phyloP scores from a whole-genome alignment of 2,797 vertebrate species.

The Mormyrus proboscirostris region DNA sequence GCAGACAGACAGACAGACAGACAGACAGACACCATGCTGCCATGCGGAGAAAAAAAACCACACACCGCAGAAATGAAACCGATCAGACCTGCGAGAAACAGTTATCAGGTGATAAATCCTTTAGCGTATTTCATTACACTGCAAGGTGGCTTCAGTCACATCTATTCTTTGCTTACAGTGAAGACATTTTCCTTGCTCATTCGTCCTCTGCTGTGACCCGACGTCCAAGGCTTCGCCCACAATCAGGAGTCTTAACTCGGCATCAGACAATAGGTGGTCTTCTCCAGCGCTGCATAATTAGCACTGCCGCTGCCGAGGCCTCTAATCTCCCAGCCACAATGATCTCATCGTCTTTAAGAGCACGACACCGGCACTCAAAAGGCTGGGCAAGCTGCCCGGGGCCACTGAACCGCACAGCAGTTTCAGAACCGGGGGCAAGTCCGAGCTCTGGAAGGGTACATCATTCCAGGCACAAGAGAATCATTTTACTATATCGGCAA shows the following conservation, averaged over 20 bases:
- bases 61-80: neutral
- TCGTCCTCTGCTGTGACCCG: neutral
- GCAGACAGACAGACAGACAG: neutral
- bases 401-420: neutral
- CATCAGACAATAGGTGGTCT: slow-evolving; percentile 30
- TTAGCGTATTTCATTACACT: neutral
- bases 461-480: neutral
- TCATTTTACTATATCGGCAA: neutral
- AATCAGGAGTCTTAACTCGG: neutral
- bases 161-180: neutral
- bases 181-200: neutral
- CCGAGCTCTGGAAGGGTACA: neutral
- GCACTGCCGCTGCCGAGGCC: slow-evolving; percentile 18
- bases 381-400: neutral
- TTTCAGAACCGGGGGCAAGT: neutral
- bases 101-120: neutral
- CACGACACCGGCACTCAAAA: neutral
- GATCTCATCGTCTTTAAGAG: neutral
- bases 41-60: neutral
- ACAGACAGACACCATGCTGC: neutral
- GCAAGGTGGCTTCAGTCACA: neutral
- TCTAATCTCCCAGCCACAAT: slow-evolving; percentile 27
- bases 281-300: slow-evolving; percentile 28
- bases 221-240: neutral
- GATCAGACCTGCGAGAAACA: neutral